Evolutionary conservation across 2,113 vertebrate genomes (phyloP).

Genomic region (Phasianus colchicus): DNA sequence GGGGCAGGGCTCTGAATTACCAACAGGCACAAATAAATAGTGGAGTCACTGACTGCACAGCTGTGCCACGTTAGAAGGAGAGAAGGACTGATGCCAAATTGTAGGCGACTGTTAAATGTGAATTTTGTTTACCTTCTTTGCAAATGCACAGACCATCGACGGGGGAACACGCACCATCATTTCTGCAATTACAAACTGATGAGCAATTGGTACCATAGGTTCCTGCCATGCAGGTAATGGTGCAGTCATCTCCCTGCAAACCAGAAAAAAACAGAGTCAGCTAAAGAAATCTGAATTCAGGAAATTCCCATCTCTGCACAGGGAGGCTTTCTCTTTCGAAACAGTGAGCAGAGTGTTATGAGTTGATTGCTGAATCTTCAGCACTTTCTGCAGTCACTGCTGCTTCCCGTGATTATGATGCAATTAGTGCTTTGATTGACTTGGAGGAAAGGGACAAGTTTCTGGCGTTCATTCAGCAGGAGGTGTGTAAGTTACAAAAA

Average conservation of each 20-base stretch:
- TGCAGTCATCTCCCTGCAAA: slow-evolving; percentile 91
- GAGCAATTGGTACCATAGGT: slow-evolving; percentile 92
- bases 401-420: slow-evolving; percentile 62
- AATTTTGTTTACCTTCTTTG: slow-evolving; percentile 86
- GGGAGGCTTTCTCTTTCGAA: not conserved
- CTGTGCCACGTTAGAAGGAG: not conserved
- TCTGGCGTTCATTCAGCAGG: slow-evolving; percentile 61
- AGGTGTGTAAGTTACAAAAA: slow-evolving; percentile 69
- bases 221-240: slow-evolving; percentile 83
- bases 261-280: slow-evolving; percentile 13
- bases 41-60: not conserved
- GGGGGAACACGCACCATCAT: slow-evolving; percentile 88
- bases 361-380: slow-evolving; percentile 53
- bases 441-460: slow-evolving; percentile 62
- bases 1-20: not conserved
- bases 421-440: slow-evolving; percentile 67
- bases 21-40: not conserved
- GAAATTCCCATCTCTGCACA: slow-evolving; percentile 31
- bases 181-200: slow-evolving; percentile 89
- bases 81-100: not conserved
- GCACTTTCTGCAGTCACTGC: slow-evolving; percentile 33
- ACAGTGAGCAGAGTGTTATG: not conserved
- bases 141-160: slow-evolving; percentile 92
- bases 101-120: not conserved
- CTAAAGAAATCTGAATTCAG: not conserved